These are phyloP conservation scores for Portunus trituberculatus DNA, from an alignment of 1,140 invertebrate genomes.

Conservation along the genomic window DNA sequence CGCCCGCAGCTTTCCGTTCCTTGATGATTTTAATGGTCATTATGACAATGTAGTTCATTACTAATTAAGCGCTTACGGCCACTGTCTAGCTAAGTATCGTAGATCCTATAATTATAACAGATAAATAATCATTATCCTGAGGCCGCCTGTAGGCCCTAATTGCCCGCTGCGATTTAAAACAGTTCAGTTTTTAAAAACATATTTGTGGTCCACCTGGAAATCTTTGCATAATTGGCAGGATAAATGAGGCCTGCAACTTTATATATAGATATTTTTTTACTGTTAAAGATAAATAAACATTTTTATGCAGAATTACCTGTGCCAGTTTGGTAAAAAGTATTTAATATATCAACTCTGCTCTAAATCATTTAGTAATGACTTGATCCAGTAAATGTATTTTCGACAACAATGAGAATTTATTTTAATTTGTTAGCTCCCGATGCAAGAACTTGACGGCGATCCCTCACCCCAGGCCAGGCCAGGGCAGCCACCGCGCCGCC, in stretches of 20 bases:
- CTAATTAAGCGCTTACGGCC: not conserved
- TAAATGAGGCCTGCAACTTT: constrained; percentile 21
- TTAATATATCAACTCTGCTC: not conserved
- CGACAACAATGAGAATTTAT: not conserved
- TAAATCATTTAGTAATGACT: constrained; percentile 6
- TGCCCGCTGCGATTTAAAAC: constrained; percentile 46
- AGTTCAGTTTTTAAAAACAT: constrained; percentile 52
- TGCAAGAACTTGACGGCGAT: not conserved
- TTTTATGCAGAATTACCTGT: constrained; percentile 32
- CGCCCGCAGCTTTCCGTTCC: not conserved
- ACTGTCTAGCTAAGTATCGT: not conserved
- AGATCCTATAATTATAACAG: constrained; percentile 40
- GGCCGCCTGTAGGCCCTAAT: constrained; percentile 33
- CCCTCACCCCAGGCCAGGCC: no score
- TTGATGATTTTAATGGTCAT: not conserved
- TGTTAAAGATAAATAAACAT: constrained; percentile 44
- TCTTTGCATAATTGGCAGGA: constrained; percentile 57
- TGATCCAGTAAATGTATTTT: constrained; percentile 6
- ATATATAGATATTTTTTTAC: constrained; percentile 51
- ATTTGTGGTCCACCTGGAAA: constrained; percentile 54
- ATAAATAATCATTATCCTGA: constrained; percentile 44
- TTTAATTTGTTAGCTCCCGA: not conserved
- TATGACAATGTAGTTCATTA: constrained; percentile 4
- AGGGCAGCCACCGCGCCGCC: not conserved
- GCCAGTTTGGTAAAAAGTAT: not conserved